phyloP scores from a whole-genome alignment of 1,140 invertebrate species.

The Calliphora vicina region DNA sequence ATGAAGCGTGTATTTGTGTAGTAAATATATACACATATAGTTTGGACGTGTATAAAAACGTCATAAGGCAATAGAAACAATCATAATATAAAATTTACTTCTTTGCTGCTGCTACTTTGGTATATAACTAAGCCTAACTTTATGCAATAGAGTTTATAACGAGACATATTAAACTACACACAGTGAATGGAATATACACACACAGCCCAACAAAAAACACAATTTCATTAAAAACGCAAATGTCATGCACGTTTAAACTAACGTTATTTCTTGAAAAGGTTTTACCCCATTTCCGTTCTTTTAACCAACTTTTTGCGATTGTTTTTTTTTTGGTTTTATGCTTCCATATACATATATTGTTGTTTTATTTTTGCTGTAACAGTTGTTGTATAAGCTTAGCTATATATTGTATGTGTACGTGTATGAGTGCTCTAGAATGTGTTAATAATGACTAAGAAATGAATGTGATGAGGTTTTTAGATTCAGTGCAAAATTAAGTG shows the following conservation, averaged over 20 bases:
- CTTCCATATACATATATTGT: too few species aligned
- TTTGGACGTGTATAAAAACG: not conserved
- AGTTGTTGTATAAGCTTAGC: not conserved
- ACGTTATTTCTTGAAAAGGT: slow-evolving; percentile 33
- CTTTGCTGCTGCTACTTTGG: not conserved
- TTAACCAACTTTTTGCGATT: slow-evolving; percentile 17
- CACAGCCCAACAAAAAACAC: not conserved
- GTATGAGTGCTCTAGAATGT: not conserved
- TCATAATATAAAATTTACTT: not conserved
- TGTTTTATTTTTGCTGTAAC: not conserved
- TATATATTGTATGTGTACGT: not conserved
- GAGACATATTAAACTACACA: not conserved
- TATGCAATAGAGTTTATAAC: slow-evolving; percentile 3
- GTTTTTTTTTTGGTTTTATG: not conserved
- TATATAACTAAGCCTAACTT: not conserved
- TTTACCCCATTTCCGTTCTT: slow-evolving; percentile 32
- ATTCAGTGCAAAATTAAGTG: not conserved
- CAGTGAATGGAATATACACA: not conserved
- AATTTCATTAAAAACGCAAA: slow-evolving; percentile 26
- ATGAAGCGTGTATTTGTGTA: not conserved
- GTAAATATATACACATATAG: not conserved
- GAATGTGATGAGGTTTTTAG: not conserved
- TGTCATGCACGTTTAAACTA: slow-evolving; percentile 30
- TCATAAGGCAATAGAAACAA: not conserved
- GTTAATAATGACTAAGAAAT: slow-evolving; percentile 11